Evolutionary conservation across 1,140 invertebrate species (phyloP), one percentile per base, ranked within the genome.

Genomic region (Apocrypta bakeri): DNA sequence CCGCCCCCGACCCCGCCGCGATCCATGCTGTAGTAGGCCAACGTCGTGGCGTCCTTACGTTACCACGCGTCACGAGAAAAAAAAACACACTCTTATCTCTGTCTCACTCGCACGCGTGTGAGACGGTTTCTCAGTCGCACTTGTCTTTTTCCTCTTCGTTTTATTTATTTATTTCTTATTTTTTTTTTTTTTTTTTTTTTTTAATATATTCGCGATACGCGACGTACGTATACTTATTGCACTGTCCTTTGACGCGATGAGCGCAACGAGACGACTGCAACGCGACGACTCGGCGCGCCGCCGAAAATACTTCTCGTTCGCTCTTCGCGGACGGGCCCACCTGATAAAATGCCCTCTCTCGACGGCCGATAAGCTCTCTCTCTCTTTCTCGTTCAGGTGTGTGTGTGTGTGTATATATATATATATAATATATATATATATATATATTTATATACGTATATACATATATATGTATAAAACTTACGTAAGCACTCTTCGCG

Each of bases 21-120:
- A 87, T 92, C 91, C 91, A 92, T 92, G 69, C 89, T 91, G 86
- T 91, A 92, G 88, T 92, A 91, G 87, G 91, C 91, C 89, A 92
- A 91, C 91, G 91, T 92, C 88, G 89, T 92, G 91, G 88, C 89
- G 90, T 87, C 83, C 85, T 88, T 87, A 77, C 66, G 72, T 73
- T 84, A n/a, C 85, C 79, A 85, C 87, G 84, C 33, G 27, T 21
- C 78, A 72, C 42, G 78, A 72, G 27, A 66, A 27, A 66, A 66
- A 79, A n/a, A 74, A 27, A 24, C 56, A 31, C 73, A 56, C 25
- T 25, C 21, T 11, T 3, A 11, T 3, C 37, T 24, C 9, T 72
- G n/a, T 12, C 21, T 2, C 33, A n/a, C 17, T 33, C 71, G 37
- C 37, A 8, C 33, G 12, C 71, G 21, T 7, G 21, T 24, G 29